phyloP scores from a whole-genome alignment of 2,113 vertebrate species.

The Murina feae region DNA sequence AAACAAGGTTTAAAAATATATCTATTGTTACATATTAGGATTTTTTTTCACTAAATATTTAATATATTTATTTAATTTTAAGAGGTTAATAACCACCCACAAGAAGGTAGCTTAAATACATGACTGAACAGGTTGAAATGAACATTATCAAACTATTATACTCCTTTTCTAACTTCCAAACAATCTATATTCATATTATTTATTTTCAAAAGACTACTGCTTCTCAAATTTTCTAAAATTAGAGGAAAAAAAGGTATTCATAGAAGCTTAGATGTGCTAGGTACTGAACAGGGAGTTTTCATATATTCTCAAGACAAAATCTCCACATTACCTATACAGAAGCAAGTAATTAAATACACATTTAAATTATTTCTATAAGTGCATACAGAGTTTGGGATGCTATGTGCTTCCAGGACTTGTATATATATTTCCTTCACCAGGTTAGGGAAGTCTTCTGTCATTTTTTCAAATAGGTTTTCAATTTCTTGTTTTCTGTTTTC shows the following conservation, averaged over 20 bases:
- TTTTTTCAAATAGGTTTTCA: not conserved
- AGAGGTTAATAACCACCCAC: not conserved
- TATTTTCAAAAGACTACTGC: slow-evolving; percentile 23
- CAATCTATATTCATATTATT: slow-evolving; percentile 14
- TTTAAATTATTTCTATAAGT: not conserved
- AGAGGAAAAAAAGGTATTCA: not conserved
- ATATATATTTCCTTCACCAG: not conserved
- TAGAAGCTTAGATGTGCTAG: not conserved
- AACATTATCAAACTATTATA: not conserved
- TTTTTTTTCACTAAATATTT: slow-evolving; percentile 21
- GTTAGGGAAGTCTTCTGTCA: not conserved
- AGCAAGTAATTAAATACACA: not conserved
- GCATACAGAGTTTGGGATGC: not conserved
- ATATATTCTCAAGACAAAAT: not conserved
- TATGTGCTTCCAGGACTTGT: not conserved
- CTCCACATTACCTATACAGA: not conserved
- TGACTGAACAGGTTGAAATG: not conserved
- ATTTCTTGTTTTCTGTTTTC: not conserved
- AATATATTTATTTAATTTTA: slow-evolving; percentile 31
- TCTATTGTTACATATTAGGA: not conserved
- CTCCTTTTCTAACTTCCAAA: not conserved
- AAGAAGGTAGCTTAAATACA: slow-evolving; percentile 6
- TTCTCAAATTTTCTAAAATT: slow-evolving; percentile 43
- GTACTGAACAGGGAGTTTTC: not conserved
- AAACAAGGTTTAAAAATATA: slow-evolving; percentile 31